A percentile compares a stretch with the other conserved stretches of the same genome.
These are phyloP conservation scores for Crotalus horridus DNA, from an alignment of 2,113 vertebrate species.

Conservation along the genomic window DNA sequence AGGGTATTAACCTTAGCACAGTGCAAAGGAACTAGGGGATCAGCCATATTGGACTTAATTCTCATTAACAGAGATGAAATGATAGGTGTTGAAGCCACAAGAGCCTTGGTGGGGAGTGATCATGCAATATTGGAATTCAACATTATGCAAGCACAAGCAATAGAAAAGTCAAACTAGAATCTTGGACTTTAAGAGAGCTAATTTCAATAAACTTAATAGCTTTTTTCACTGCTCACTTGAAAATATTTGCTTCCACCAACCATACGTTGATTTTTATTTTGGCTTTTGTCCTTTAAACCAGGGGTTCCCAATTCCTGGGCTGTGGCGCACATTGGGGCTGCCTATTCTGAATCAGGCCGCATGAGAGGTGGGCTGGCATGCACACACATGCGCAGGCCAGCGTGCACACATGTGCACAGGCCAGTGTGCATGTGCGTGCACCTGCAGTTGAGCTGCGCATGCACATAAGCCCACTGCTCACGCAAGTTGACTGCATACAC, in stretches of 20 bases:
- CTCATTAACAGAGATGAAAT: too few relatives aligned
- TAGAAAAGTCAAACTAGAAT: too few relatives aligned
- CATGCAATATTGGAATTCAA: too few relatives aligned
- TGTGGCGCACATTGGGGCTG: accelerated
- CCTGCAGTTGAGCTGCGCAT: not conserved
- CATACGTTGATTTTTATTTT: not conserved
- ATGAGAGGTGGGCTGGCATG: too few relatives aligned
- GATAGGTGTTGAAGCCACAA: too few relatives aligned
- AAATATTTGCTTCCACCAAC: not conserved
- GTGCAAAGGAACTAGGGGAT: too few relatives aligned
- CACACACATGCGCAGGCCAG: not conserved
- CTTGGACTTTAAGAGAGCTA: too few relatives aligned
- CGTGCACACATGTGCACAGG: not conserved
- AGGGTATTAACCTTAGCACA: not conserved
- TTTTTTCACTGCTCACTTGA: not conserved
- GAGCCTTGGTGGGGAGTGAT: too few relatives aligned
- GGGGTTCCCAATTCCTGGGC: not conserved
- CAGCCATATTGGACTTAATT: too few relatives aligned
- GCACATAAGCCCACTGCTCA: not conserved
- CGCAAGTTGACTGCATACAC: not conserved
- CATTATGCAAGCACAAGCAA: too few relatives aligned
- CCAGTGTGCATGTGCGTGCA: too few relatives aligned
- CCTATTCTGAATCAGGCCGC: not conserved
- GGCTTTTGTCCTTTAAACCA: not conserved
- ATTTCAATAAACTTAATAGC: too few relatives aligned